Evolutionary conservation across 2,888 invertebrate species (phyloP).

Genomic region (Itoplectis maculator): DNA sequence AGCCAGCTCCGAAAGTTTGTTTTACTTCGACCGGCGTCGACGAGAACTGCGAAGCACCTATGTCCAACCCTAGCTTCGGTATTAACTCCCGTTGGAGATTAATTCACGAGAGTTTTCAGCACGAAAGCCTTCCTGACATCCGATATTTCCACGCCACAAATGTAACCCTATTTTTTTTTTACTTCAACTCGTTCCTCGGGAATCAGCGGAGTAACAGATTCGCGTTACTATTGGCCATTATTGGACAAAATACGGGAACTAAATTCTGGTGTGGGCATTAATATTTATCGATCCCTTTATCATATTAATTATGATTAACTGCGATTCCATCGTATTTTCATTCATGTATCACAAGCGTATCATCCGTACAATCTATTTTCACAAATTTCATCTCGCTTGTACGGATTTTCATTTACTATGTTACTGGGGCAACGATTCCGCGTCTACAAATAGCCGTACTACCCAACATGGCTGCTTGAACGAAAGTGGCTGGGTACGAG

Average conservation of each 20-base stretch:
- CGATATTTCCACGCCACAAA: conserved; percentile 7
- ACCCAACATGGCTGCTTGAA: background rate
- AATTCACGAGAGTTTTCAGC: conserved; percentile 65
- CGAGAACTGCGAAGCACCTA: conserved; percentile 68
- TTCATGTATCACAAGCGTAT: background rate
- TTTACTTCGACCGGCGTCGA: conserved; percentile 58
- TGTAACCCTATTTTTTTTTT: conserved; percentile 11
- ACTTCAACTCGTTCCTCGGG: background rate
- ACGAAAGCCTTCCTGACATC: no score
- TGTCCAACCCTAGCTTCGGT: conserved; percentile 57
- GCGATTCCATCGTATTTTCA: no score
- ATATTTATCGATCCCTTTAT: no score
- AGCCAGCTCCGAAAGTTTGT: conserved; percentile 67
- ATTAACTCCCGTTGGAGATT: conserved; percentile 70
- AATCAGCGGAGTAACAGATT: background rate
- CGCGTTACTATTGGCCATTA: no score
- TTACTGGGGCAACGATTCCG: background rate
- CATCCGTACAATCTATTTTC: background rate
- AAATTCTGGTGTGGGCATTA: no score
- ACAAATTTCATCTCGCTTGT: background rate
- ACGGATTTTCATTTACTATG: background rate
- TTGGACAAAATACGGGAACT: no score
- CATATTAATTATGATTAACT: no score
- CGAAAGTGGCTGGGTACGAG: conserved; percentile 18
- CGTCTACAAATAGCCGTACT: conserved; percentile 9